Evolutionary conservation across 2,113 vertebrate genomes (phyloP), one percentile per base, ranked within the genome.

Genomic region (Phylloscopus trochilus): DNA sequence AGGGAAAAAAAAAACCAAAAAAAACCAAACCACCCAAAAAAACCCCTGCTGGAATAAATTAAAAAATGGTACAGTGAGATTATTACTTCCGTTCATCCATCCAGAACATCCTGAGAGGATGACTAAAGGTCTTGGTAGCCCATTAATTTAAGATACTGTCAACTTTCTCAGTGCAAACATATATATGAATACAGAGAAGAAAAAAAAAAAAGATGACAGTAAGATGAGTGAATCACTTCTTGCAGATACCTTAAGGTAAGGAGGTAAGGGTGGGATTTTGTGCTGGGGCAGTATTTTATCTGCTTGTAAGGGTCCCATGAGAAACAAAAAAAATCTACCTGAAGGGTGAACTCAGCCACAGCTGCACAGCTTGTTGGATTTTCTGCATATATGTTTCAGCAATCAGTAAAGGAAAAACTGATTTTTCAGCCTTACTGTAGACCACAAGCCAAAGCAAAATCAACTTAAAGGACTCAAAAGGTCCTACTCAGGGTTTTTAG

Each of bases 101-200:
- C 60, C 76, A 89, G 68, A 83, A 83, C 62, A 91, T 92, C 77
- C 69, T 81, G 69, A 95, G 73, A 78, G 62, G 74, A 62, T 82
- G 73, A 73, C 62, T 92, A 52, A 94, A 92, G 83, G 53, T 84
- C 73, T 93, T 56, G 53, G 67, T 76, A 79, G 27, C 13, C 37
- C 53, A 91, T 87, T 93, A 89, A 94, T 95, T 95, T 92, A n/a
- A 93, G 91, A 10, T 52, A 30, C 69, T 85, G 30, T 67, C 11
- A 31, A 59, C 28, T 89, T 83, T 73, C 37, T 84, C 24, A 6
- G 22, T 64, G 43, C 24, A 89, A 87, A 64, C 10, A 10, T 30
- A 31, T 7, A 51, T 17, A 43, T n/a, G 31, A 87, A 59, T 37
- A 63, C 13, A 86, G 51, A 18, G 12, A 16, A 6, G 35, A 11